Percentiles rank a stretch among this genome's conserved stretches.
Conservation (phyloP, 2,797 vertebrate species). For the Psittacula derbiana region DNA sequence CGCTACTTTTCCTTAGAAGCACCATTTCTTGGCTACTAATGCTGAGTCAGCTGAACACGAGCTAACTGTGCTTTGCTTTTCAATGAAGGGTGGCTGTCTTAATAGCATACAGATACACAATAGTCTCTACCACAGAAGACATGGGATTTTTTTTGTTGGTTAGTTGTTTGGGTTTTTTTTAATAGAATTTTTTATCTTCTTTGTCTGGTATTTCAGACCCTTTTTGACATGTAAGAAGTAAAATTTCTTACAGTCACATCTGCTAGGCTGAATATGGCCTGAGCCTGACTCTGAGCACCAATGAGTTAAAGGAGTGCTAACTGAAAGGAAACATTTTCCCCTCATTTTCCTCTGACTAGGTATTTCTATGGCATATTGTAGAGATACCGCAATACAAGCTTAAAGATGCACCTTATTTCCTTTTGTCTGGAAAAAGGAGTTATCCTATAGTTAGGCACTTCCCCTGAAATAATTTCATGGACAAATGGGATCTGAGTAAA, state of each 20-base stretch:
- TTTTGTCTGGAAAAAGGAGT: not conserved
- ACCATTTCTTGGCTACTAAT: not conserved
- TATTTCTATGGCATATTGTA: not conserved
- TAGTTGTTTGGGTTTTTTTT: not conserved
- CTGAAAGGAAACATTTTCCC: not conserved
- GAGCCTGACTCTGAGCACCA: not conserved
- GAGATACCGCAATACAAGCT: not conserved
- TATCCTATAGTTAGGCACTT: not conserved
- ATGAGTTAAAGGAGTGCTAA: not conserved
- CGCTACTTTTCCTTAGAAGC: not conserved
- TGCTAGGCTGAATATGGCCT: not conserved
- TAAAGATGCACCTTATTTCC: not conserved
- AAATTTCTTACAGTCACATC: not conserved
- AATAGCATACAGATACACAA: not conserved
- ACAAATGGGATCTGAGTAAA: not conserved
- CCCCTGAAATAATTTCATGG: not conserved
- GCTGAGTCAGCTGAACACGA: not conserved
- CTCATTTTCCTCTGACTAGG: not conserved
- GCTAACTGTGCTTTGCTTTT: not conserved
- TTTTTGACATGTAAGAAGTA: not conserved
- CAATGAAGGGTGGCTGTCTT: not conserved
- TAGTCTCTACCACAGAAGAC: not conserved
- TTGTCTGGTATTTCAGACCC: not conserved
- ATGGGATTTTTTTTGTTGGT: rapidly evolving
- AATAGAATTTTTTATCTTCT: not conserved